Base-by-base conservation (phyloP, 2,888 invertebrate genomes). In the Dolomedes plantarius region DNA sequence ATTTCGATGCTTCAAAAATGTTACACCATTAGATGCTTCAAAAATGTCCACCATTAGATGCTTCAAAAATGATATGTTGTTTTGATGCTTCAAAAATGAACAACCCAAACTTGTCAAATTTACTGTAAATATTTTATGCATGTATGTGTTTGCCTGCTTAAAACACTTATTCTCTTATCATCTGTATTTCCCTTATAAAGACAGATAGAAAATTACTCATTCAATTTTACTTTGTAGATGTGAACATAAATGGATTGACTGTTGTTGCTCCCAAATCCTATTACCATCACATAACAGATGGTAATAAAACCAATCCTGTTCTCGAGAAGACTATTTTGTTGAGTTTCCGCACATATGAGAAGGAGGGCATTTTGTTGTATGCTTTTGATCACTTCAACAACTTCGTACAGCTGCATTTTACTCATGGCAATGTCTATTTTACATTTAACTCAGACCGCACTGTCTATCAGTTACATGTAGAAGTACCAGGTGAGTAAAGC, bases 311-410 rank as follows among this genome's bases (percentile, higher is more conserved):
- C 19, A 94, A 94, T 91, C 94, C 94, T 89, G 95, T 97, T 91
- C 94, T 97, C 90, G 93, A 93, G 13, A 94, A 96, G 91, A 94
- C 95, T 89, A 94, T 98, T 79, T 93, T 97, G n/a, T 94, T 98
- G 91, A 98, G 97, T 91, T 93, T 98, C 86, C 93, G 98, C 89
- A 98, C 98, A 0, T 96, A 96, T 90, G 93, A 94, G 50, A 94
- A 95, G 89, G 95, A 96, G 0, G 90, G 90, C 9, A 92, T 98
- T 89, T 94, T 98, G 23, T 92, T 98, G 7, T 98, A 98, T 90
- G 96, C 97, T 39, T 96, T 97, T 90, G 98, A 98, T 91, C 95
- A 97, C 91, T 93, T 96, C 85, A 97, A 97, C 91, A 98, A 98
- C 91, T 98, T 98, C 91, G 94, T 97, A 73, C 97, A 97, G 91